Evolutionary conservation across 1,140 invertebrate genomes (phyloP), one percentile per base, ranked within the genome.

Genomic region (Lamellibrachia luymesi): DNA sequence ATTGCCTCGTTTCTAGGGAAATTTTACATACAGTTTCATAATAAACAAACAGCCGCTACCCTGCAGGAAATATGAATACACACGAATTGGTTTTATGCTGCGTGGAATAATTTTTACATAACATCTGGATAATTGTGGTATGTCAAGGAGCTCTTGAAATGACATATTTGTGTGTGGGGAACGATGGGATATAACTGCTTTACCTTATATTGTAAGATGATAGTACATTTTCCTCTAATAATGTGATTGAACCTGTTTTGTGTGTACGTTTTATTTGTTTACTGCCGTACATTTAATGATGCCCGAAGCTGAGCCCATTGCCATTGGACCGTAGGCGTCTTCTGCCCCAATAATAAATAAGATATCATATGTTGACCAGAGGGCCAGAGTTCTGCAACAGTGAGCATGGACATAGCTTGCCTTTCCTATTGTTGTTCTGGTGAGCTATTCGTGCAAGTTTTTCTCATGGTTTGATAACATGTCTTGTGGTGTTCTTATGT

Each of bases 51-150:
- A 17, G 64, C 64, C 8, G 64, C 64, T 80, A 80, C 64, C 64
- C 64, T 80, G 64, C 64, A 17, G 2, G 64, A 80, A 80, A 80
- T 80, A 4, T 80, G 64, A 80, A 22, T 22, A 17, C 64, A 80
- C 64, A 80, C 64, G 64, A 10, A 80, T 80, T 80, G 64, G 64
- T 80, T 80, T 80, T 80, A 80, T 80, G 64, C 64, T 22, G 64
- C 64, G 64, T 80, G 64, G 64, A 80, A 80, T 80, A 22, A 80
- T 80, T 80, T 80, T 80, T 80, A 80, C 64, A 80, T 80, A 80
- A 80, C 64, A 80, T 80, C 64, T 80, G 64, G 64, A 80, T 80
- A 80, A 80, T 80, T 80, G 64, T 80, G 64, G 64, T 80, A 80
- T 80, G 64, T 80, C 64, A 80, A 80, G 64, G 25, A 22, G 64